phyloP scores from a whole-genome alignment of 2,888 invertebrate species.

The Pseudanteris insignis region DNA sequence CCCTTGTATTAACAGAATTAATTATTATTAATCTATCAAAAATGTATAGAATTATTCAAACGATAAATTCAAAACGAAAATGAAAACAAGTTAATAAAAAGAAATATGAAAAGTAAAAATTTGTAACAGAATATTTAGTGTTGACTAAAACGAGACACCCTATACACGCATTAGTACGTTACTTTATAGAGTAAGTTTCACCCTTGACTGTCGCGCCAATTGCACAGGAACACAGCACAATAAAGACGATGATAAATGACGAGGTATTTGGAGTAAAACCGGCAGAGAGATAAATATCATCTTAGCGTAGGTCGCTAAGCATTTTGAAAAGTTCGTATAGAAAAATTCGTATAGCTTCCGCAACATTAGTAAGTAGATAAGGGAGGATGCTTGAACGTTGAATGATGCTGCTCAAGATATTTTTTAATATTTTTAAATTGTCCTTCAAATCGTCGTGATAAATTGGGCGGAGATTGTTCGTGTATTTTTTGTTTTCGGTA shows the following conservation, averaged over 20 bases:
- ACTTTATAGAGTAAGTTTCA: conserved; percentile 8
- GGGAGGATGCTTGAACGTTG: conserved; percentile 2
- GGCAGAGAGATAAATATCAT: conserved; percentile 13
- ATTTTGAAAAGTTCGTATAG: conserved; percentile 7
- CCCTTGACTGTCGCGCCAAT: conserved; percentile 1
- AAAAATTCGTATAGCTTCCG: conserved; percentile 25
- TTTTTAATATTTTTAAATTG: conserved; percentile 35
- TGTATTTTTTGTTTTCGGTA: too few relatives aligned
- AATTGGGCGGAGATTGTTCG: too few relatives aligned
- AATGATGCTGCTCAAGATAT: conserved; percentile 19
- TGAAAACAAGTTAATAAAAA: too few relatives aligned
- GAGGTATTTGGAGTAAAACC: conserved; percentile 19
- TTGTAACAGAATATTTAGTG: too few relatives aligned
- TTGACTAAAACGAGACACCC: too few relatives aligned
- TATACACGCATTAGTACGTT: too few relatives aligned
- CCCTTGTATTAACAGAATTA: too few relatives aligned
- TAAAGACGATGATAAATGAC: conserved; percentile 21
- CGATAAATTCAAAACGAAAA: too few relatives aligned
- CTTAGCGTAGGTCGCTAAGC: conserved; percentile 8
- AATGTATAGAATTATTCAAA: too few relatives aligned
- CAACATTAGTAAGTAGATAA: conserved; percentile 22
- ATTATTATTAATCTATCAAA: too few relatives aligned
- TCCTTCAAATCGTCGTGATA: conserved; percentile 19
- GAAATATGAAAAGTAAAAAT: too few relatives aligned
- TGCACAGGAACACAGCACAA: conserved; percentile 16